Evolutionary conservation across 2,797 vertebrate genomes (phyloP), one percentile per base, ranked within the genome.

Genomic region (Fratercula arctica): DNA sequence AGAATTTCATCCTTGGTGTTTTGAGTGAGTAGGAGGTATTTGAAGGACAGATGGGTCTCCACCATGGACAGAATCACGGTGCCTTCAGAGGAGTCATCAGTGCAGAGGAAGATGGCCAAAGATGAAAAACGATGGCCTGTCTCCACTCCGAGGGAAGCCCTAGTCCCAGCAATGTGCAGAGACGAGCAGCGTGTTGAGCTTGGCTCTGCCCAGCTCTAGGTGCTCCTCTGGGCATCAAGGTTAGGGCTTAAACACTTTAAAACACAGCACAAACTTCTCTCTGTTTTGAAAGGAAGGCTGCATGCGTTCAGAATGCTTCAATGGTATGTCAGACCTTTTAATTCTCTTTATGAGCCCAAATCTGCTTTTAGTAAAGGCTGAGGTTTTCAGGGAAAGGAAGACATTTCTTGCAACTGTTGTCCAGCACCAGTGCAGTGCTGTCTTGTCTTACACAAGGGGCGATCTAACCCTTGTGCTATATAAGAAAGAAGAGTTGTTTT

Each of bases 81-180:
- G 15, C 7, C 7, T 66, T 76, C 29, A 53, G 63, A 89, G 25
- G 8, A 18, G 3, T 67, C 37, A 9, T 3, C 51, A 20, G 19
- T 46, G 46, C 37, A 82, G 20, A 66, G 4, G 5, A 89, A 77
- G 43, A 26, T 11, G 31, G 13, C 31, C 16, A 51, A 80, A 77
- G 10, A 2, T 37, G 59, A 77, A 85, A 35, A 12, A 37, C 0
- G 1, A 16, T 60, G 41, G 31, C 20, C 50, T 13, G 13, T 46
- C 41, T 91, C 24, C 15, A 29, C 16, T 0, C 6, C 1, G 14
- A 67, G 48, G 12, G 41, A 78, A 91, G 28, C 9, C 45, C n/a
- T 29, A 37, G 8, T 43, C 78, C 23, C 26, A 50, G 41, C 51
- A 67, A 12, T 0, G 0, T 11, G 7, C 11, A 45, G 24, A 16